phyloP scores from a whole-genome alignment of 1,140 invertebrate species.

The Meloidogyne floridensis region DNA sequence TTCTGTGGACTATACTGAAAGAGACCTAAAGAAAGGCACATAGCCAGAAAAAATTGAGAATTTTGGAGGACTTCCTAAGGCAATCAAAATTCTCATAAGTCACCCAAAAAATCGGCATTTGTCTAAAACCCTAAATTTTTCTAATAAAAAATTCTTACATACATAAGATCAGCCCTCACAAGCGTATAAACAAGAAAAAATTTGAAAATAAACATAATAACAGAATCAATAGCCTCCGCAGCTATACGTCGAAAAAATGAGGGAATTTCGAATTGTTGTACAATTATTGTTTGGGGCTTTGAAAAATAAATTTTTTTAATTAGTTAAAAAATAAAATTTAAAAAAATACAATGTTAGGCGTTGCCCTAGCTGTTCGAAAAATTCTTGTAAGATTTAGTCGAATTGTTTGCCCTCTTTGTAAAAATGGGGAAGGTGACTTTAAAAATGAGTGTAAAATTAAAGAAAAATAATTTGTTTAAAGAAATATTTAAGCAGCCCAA shows the following conservation, averaged over 20 bases:
- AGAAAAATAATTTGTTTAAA: conserved; percentile 3
- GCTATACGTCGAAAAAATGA: conserved; percentile 45
- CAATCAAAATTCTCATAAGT: no score
- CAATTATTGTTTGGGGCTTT: conserved; percentile 39
- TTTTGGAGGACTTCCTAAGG: no score
- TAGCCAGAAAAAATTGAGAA: no score
- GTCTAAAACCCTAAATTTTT: background rate
- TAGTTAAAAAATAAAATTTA: background rate
- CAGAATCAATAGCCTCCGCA: conserved; percentile 49
- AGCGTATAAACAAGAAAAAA: conserved; percentile 44
- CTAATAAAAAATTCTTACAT: conserved; percentile 38
- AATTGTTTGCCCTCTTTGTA: conserved; percentile 30
- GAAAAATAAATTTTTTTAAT: background rate
- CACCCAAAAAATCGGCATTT: no score
- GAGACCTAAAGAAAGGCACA: no score
- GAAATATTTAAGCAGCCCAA: background rate
- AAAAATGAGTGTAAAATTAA: background rate
- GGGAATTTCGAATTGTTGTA: conserved; percentile 46
- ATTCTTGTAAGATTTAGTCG: conserved; percentile 29
- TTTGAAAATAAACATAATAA: conserved; percentile 50
- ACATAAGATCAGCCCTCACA: conserved; percentile 54
- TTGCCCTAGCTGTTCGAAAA: conserved; percentile 30
- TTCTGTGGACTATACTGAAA: no score
- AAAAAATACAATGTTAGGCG: background rate
- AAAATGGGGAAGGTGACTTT: background rate